Percentiles rank a stretch among this genome's conserved stretches.
Conservation (phyloP, 1,140 invertebrate species). For the Cotesia chilonis region DNA sequence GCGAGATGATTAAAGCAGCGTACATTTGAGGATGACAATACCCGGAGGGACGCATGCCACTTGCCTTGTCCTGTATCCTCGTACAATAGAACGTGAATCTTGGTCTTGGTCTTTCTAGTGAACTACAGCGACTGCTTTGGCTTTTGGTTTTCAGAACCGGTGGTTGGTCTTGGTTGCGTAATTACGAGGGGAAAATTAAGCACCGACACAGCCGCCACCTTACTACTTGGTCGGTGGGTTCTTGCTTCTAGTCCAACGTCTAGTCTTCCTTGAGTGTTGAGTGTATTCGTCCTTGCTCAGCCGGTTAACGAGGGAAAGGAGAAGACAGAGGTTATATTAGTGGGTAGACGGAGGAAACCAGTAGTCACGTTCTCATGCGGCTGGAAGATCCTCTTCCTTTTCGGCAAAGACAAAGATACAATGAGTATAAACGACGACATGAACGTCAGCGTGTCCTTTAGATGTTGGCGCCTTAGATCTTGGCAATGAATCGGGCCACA, state of each 20-base stretch:
- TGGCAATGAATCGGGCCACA: slow-evolving; percentile 63
- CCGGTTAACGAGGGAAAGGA: slow-evolving; percentile 51
- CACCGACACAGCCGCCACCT: slow-evolving; percentile 61
- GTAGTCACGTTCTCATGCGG: slow-evolving; percentile 36
- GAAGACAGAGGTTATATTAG: slow-evolving; percentile 45
- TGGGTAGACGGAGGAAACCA: slow-evolving; percentile 29
- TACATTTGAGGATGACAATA: slow-evolving; percentile 11
- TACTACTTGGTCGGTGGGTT: slow-evolving; percentile 38
- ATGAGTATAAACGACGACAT: slow-evolving; percentile 12
- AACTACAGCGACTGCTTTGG: too few species aligned
- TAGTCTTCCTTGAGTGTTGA: slow-evolving; percentile 3
- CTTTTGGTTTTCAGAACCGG: not conserved
- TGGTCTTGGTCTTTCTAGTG: slow-evolving; percentile 4
- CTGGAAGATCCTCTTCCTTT: slow-evolving; percentile 23
- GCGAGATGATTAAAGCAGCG: not conserved
- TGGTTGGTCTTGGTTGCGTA: slow-evolving; percentile 48
- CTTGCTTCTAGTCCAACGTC: too few species aligned
- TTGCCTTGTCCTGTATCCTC: slow-evolving; percentile 36
- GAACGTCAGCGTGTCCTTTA: slow-evolving; percentile 29
- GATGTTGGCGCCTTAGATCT: slow-evolving; percentile 53
- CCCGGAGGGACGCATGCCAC: slow-evolving; percentile 16
- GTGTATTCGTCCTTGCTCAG: slow-evolving; percentile 57
- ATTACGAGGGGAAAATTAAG: slow-evolving; percentile 65
- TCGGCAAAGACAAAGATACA: slow-evolving; percentile 32
- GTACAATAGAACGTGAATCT: slow-evolving; percentile 24